Conservation (phyloP, 2,113 vertebrate genomes). For the Anhinga rufa region DNA sequence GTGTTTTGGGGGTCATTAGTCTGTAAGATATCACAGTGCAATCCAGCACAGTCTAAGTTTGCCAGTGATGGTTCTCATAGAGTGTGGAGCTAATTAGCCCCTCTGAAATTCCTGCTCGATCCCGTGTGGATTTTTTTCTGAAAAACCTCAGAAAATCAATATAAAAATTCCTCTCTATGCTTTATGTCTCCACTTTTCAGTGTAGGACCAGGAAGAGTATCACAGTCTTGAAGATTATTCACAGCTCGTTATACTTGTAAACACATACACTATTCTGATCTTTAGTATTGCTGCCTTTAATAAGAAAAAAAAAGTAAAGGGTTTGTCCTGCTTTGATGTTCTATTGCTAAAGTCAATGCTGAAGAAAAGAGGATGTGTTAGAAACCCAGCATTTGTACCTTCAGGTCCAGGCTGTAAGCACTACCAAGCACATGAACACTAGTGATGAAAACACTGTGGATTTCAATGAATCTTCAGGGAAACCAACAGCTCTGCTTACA, state of each 20-base stretch:
- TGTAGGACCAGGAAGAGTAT: neutral
- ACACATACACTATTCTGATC: neutral
- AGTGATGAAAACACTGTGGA: accelerated
- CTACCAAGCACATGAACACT: neutral
- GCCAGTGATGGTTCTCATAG: neutral
- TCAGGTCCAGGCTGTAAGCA: neutral
- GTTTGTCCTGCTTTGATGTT: neutral
- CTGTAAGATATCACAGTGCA: neutral
- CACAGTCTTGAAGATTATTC: neutral
- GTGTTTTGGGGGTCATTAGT: neutral
- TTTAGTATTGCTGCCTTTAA: neutral
- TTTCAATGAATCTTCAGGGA: neutral
- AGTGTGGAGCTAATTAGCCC: neutral
- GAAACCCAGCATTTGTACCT: neutral
- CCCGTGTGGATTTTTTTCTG: neutral
- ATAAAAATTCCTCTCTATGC: neutral
- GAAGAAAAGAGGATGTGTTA: neutral
- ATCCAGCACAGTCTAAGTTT: neutral
- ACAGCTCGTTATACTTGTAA: neutral
- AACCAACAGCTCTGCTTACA: neutral
- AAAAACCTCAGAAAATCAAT: neutral
- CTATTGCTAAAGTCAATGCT: neutral
- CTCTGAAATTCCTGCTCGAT: neutral
- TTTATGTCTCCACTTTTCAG: neutral
- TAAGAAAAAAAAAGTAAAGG: neutral